Evolutionary conservation across 2,113 vertebrate genomes (phyloP), one percentile per base, ranked within the genome.

Genomic region (Misgurnus anguillicaudatus): DNA sequence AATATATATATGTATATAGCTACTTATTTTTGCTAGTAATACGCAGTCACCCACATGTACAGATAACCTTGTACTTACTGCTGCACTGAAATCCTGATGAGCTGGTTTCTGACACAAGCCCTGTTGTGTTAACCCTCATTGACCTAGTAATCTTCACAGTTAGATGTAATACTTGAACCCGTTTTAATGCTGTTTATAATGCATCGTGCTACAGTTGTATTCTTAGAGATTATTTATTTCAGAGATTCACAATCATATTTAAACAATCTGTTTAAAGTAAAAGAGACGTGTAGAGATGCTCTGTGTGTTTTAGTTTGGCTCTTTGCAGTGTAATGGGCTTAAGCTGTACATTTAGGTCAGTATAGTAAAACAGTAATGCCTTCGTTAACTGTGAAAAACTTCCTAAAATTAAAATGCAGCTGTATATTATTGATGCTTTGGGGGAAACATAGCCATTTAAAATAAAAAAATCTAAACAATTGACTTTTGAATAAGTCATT

Each of bases 61-160:
- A 3, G 7, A 69, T 31, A 69, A 51, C 13, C 66, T 1, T 31
- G 21, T 17, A 21, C 3, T 4, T 17, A 5, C 16, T 10, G 47
- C 4, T 4, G 2, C 24, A 36, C 21, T 51, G 9, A 47, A 53
- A 53, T 53, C 47, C 24, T 10, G 47, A 53, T 31, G 17, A 31
- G 24, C 47, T 70, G 67, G 7, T 5, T 53, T 55, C 16, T 55
- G 31, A 71, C 68, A 70, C 47, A 11, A 70, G 21, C 16, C 67
- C 16, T n/a, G 47, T 70, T 55, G 24, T 31, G 24, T 31, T 31
- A 70, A 19, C 48, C 68, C 38, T 2, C 3, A 2, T 6, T 39
- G 48, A 9, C 31, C 36, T 55, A 48, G 8, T 70, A 70, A 70
- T 70, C 68, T 19, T 38, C 68, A 6, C 9, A 36, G 17, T 38